These are phyloP conservation scores for Conus betulinus DNA, from an alignment of 1,140 invertebrate species.

Conservation along the genomic window DNA sequence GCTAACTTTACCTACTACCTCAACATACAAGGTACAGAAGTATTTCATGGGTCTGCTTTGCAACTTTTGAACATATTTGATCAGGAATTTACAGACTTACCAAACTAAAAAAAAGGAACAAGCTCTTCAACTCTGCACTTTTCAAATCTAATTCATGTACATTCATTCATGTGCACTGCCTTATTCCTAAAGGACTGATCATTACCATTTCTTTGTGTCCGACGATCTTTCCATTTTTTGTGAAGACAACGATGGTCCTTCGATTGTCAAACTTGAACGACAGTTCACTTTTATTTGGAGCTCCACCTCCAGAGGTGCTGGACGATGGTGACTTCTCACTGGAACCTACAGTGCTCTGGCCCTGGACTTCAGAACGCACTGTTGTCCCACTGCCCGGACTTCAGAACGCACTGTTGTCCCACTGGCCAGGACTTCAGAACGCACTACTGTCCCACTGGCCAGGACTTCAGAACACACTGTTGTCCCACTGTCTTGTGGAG, in stretches of 20 bases:
- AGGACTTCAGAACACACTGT: too few species aligned
- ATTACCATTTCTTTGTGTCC: neutral
- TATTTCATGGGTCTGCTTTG: too few species aligned
- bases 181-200: neutral
- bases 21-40: too few species aligned
- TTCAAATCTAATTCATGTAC: too few species aligned
- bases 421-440: neutral
- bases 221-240: neutral
- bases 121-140: too few species aligned
- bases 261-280: neutral
- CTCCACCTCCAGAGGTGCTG: neutral
- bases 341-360: neutral
- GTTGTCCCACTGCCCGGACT: neutral
- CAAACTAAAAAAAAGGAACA: too few species aligned
- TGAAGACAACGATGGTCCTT: neutral
- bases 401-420: too few species aligned
- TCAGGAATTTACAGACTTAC: too few species aligned
- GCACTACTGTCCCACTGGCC: neutral
- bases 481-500: neutral
- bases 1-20: too few species aligned
- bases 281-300: neutral
- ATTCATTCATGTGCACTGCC: too few species aligned
- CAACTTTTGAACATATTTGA: too few species aligned
- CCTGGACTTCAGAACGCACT: neutral
- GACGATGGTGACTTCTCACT: neutral